Conservation (phyloP, 2,797 vertebrate genomes). For the Neosilurus mollespiculum region DNA sequence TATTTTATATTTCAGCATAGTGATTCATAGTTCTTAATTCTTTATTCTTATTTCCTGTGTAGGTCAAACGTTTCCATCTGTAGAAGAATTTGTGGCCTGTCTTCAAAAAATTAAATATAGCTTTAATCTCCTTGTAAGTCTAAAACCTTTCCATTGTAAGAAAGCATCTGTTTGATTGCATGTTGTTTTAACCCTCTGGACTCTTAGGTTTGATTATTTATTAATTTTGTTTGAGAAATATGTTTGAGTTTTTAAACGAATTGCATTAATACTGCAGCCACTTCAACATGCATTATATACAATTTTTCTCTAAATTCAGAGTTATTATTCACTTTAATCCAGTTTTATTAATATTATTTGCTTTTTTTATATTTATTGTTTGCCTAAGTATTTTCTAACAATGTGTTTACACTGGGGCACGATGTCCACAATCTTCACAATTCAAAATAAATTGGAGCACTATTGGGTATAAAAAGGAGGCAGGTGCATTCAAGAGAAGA, state of each 20-base stretch:
- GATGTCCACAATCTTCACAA: too few species aligned
- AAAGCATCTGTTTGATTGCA: neutral
- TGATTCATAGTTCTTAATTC: neutral
- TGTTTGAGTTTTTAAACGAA: neutral
- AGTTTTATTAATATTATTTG: neutral
- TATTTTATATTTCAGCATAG: slow-evolving; percentile 1
- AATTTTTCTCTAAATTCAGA: neutral
- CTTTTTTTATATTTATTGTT: neutral
- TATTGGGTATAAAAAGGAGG: too few species aligned
- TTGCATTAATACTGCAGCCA: neutral
- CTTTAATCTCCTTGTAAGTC: slow-evolving; percentile 76
- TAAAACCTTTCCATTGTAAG: neutral
- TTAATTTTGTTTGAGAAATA: neutral
- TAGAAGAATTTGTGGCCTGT: slow-evolving; percentile 63
- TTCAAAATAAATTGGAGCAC: too few species aligned
- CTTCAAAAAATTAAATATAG: slow-evolving; percentile 80
- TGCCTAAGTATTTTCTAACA: too few species aligned
- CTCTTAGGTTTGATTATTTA: neutral
- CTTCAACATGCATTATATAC: neutral
- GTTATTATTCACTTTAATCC: neutral
- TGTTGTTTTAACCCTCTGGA: neutral
- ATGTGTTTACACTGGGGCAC: too few species aligned
- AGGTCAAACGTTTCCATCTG: slow-evolving; percentile 57
- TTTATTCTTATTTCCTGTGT: slow-evolving; percentile 13
- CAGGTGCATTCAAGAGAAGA: too few species aligned